A percentile compares a stretch with the other conserved stretches of the same genome.
These are phyloP conservation scores for Ginglymostoma cirratum DNA, from an alignment of 2,113 vertebrate species.

Conservation along the genomic window DNA sequence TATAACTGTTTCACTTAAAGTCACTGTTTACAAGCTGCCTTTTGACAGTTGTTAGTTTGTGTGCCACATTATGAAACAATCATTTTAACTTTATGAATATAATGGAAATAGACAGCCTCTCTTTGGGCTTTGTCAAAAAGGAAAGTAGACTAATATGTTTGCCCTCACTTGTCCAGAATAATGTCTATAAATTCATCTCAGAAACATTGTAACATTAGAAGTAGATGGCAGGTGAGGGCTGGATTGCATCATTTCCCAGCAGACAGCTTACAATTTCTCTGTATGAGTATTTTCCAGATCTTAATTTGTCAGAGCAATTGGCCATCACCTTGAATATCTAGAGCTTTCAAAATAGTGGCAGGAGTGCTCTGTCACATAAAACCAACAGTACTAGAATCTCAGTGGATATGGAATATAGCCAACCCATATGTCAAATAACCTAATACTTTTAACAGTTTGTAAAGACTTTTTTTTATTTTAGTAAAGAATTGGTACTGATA, in stretches of 20 bases:
- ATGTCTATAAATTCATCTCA: conserved; percentile 29
- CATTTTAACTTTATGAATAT: conserved; percentile 20
- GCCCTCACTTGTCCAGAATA: conserved; percentile 13
- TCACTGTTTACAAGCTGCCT: not conserved
- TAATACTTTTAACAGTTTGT: conserved; percentile 48
- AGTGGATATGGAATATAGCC: conserved; percentile 43
- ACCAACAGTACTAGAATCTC: conserved; percentile 43
- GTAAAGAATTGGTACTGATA: conserved; percentile 49
- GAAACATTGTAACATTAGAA: conserved; percentile 18
- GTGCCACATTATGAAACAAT: conserved; percentile 8
- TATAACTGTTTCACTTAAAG: not conserved
- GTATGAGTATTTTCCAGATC: conserved; percentile 36
- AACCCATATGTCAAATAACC: conserved; percentile 48
- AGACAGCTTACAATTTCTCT: conserved; percentile 24
- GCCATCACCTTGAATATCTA: conserved; percentile 48
- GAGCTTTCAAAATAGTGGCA: conserved; percentile 47
- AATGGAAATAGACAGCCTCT: not conserved
- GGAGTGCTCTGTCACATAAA: conserved; percentile 34
- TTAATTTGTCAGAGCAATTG: conserved; percentile 51
- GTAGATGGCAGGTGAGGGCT: conserved; percentile 8
- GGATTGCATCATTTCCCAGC: conserved; percentile 3
- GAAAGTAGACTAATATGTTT: conserved; percentile 14
- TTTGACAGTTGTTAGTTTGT: conserved; percentile 22
- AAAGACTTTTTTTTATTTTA: conserved; percentile 52
- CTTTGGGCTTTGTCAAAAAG: not conserved